Evolutionary conservation across 2,888 invertebrate genomes (phyloP).

Genomic region (Xestoiulus laeticollis): DNA sequence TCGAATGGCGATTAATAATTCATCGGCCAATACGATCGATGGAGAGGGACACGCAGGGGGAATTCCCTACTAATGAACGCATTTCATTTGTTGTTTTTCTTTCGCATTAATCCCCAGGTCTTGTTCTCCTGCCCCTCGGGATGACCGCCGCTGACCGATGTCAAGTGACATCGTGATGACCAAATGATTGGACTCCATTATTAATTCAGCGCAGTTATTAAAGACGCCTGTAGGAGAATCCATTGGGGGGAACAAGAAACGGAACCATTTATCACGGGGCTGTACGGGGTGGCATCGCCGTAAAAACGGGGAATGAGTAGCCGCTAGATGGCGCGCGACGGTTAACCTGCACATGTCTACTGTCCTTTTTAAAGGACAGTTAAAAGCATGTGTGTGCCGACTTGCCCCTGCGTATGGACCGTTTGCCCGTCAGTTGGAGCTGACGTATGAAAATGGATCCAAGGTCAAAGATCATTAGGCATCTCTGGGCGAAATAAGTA

Average conservation of each 20-base stretch:
- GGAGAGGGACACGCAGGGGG: background rate
- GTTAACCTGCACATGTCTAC: too few species aligned
- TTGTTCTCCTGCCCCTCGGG: background rate
- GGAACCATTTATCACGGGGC: background rate
- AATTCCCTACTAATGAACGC: slow-evolving; percentile 1
- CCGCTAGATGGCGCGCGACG: too few species aligned
- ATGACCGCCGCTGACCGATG: slow-evolving; percentile 12
- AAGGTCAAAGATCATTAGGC: too few species aligned
- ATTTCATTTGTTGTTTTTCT: slow-evolving; percentile 30
- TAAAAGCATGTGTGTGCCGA: too few species aligned
- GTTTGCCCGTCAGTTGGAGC: too few species aligned
- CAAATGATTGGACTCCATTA: slow-evolving; percentile 38
- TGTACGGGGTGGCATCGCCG: too few species aligned
- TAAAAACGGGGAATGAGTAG: too few species aligned
- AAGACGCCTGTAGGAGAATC: background rate
- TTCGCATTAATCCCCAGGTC: background rate
- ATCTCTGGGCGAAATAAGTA: too few species aligned
- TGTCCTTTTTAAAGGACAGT: too few species aligned
- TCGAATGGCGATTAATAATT: background rate
- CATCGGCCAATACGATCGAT: slow-evolving; percentile 10
- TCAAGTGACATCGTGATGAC: slow-evolving; percentile 29
- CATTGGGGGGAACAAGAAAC: background rate
- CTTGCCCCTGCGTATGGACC: too few species aligned
- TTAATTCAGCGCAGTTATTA: slow-evolving; percentile 21
- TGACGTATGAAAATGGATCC: too few species aligned